Evolutionary conservation across 2,888 invertebrate species (phyloP).

Genomic region (Diadegma fenestrale): DNA sequence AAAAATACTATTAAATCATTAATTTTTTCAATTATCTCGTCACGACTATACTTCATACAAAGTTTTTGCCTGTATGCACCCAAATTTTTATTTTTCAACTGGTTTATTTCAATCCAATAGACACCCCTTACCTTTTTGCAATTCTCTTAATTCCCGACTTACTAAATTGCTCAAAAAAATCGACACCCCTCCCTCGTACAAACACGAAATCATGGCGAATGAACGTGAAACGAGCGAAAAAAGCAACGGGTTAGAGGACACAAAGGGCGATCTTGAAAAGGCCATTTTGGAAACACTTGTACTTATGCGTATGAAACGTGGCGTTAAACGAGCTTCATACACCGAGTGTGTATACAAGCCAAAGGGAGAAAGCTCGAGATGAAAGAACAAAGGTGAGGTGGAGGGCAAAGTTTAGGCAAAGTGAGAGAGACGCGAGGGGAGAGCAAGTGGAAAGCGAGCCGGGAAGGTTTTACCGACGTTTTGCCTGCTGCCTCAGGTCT

Average conservation of each 20-base stretch:
- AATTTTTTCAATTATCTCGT: neutral
- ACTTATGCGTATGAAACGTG: conserved; percentile 16
- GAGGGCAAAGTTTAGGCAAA: conserved; percentile 5
- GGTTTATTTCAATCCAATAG: neutral
- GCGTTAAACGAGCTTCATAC: neutral
- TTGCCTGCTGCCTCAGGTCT: neutral
- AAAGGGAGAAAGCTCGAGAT: conserved; percentile 3
- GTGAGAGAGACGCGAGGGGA: neutral
- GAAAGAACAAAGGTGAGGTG: conserved; percentile 26
- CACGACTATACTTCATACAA: neutral
- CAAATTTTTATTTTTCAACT: neutral
- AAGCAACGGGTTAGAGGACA: conserved; percentile 39
- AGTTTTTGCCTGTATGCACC: neutral
- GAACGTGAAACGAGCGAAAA: neutral
- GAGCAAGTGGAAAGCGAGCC: conserved; percentile 1
- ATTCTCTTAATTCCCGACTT: neutral
- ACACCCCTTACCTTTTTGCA: neutral
- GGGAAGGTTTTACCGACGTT: conserved; percentile 17
- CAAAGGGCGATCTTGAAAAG: conserved; percentile 59
- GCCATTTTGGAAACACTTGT: conserved; percentile 21
- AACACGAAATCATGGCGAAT: neutral
- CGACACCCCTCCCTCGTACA: neutral
- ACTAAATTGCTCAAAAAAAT: neutral
- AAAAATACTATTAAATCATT: neutral
- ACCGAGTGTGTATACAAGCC: neutral